phyloP scores from a whole-genome alignment of 1,140 invertebrate genomes.

The Pteromalus puparum region DNA sequence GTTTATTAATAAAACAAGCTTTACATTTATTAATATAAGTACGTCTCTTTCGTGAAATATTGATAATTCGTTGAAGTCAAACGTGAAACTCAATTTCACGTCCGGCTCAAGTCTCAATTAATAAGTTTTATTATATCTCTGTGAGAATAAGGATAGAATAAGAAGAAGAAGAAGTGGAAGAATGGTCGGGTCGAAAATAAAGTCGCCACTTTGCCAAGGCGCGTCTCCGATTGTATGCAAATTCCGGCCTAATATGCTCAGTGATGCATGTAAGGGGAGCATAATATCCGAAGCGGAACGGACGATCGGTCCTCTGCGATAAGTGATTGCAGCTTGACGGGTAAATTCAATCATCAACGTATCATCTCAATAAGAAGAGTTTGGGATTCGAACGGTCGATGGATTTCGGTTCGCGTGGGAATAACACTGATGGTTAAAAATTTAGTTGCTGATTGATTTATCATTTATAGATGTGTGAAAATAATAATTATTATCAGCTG shows the following conservation, averaged over 20 bases:
- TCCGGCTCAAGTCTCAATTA: neutral
- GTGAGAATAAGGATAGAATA: neutral
- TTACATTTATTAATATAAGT: no score
- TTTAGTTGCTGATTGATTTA: no score
- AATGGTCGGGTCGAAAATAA: neutral
- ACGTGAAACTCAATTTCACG: neutral
- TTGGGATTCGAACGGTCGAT: neutral
- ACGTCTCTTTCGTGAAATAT: no score
- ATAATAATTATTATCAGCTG: no score
- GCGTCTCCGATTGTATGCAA: neutral
- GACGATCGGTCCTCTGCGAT: neutral
- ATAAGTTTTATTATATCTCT: neutral
- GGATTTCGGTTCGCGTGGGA: neutral
- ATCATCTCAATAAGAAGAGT: neutral
- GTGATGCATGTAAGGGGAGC: neutral
- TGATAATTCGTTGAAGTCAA: no score
- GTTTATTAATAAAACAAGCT: no score
- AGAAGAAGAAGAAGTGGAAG: neutral
- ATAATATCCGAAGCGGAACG: neutral
- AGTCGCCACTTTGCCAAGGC: slow-evolving; percentile 4
- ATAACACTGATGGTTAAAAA: no score
- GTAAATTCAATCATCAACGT: slow-evolving; percentile 11
- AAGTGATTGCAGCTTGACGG: neutral
- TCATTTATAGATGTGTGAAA: no score
- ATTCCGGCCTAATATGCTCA: slow-evolving; percentile 5